phyloP scores from a whole-genome alignment of 2,888 invertebrate species.

The Tenthredo amoena region DNA sequence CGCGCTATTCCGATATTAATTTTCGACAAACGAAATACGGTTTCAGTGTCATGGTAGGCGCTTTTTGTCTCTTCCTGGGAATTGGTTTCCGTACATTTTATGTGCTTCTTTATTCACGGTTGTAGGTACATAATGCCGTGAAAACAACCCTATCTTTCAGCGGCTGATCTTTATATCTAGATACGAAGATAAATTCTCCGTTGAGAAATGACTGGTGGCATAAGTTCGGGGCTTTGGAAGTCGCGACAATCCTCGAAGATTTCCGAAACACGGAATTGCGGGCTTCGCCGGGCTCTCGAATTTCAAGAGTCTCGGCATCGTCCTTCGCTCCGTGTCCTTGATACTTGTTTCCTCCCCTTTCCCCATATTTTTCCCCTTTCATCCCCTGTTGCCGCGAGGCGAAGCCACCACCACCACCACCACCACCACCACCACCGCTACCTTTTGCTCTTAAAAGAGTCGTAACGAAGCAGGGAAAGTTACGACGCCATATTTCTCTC shows the following conservation, averaged over 20 bases:
- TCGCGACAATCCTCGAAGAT: conserved; percentile 15
- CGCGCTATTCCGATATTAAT: background rate
- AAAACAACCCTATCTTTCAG: background rate
- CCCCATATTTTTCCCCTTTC: conserved; percentile 2
- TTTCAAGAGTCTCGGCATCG: conserved; percentile 40
- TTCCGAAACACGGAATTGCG: conserved; percentile 30
- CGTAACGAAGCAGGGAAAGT: conserved; percentile 50
- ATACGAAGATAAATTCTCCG: background rate
- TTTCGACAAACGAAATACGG: background rate
- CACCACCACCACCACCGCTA: background rate
- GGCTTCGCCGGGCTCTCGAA: conserved; percentile 2
- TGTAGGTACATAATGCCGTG: background rate
- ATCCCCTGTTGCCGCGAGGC: background rate
- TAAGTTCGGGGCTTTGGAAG: conserved; percentile 1
- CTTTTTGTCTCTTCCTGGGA: background rate
- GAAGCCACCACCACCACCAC: background rate
- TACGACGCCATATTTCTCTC: conserved; percentile 51
- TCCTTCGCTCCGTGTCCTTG: conserved; percentile 11
- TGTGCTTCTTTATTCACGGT: background rate
- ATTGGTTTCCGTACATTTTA: background rate
- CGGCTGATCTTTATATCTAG: background rate
- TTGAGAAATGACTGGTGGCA: conserved; percentile 8
- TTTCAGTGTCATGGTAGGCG: background rate
- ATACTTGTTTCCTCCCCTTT: background rate
- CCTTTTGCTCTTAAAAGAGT: conserved; percentile 35